phyloP scores from a whole-genome alignment of 2,888 invertebrate species.

The Celastrina argiolus region DNA sequence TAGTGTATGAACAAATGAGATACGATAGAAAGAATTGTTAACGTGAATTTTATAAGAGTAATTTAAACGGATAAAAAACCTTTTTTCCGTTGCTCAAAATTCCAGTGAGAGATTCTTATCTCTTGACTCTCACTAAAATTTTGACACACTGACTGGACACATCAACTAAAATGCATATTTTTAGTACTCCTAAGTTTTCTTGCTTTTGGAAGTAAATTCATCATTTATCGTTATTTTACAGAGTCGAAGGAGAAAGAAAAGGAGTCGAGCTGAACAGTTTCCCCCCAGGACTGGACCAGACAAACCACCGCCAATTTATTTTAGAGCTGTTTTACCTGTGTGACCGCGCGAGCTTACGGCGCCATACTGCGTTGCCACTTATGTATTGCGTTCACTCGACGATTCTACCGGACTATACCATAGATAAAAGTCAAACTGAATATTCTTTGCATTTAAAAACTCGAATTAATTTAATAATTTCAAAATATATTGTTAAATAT shows the following conservation, averaged over 20 bases:
- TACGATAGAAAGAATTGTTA: too few relatives aligned
- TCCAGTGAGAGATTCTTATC: too few relatives aligned
- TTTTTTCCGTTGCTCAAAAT: too few relatives aligned
- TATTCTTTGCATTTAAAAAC: neutral
- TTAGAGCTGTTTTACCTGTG: slow-evolving; percentile 47
- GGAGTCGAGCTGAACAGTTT: slow-evolving; percentile 82
- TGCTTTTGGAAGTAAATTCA: neutral
- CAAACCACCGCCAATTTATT: slow-evolving; percentile 77
- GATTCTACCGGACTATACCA: neutral
- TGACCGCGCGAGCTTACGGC: slow-evolving; percentile 41
- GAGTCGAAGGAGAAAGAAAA: slow-evolving; percentile 84
- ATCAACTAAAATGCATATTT: too few relatives aligned
- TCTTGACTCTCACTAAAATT: too few relatives aligned
- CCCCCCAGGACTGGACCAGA: slow-evolving; percentile 63
- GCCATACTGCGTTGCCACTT: slow-evolving; percentile 63
- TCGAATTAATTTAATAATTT: neutral
- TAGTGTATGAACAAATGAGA: too few relatives aligned
- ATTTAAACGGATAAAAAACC: too few relatives aligned
- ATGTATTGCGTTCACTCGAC: slow-evolving; percentile 36
- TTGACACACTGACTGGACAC: too few relatives aligned
- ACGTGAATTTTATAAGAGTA: too few relatives aligned
- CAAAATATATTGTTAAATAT: too few relatives aligned
- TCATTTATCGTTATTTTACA: slow-evolving; percentile 51
- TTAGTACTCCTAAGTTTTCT: too few relatives aligned
- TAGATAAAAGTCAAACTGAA: neutral